A percentile compares a stretch with the other conserved stretches of the same genome.
These are phyloP conservation scores for Thecocarcelia acutangulata DNA, from an alignment of 2,888 invertebrate species.

Conservation along the genomic window DNA sequence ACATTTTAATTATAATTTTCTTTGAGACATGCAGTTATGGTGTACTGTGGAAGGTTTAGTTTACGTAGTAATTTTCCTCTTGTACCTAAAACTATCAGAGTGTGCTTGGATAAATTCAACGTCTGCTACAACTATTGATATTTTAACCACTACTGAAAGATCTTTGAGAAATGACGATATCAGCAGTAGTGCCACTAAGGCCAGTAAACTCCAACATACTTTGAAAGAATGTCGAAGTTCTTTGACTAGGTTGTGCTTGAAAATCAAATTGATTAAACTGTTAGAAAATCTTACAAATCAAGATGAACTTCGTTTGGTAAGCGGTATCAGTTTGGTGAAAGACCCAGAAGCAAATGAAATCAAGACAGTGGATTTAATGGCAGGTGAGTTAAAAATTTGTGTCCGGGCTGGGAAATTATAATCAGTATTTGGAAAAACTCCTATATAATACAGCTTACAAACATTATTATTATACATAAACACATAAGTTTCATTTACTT, in stretches of 20 bases:
- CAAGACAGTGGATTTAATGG: constrained; percentile 86
- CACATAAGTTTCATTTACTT: too few species aligned
- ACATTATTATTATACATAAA: too few species aligned
- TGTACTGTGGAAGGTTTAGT: constrained; percentile 75
- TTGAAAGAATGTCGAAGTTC: constrained; percentile 83
- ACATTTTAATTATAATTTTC: constrained; percentile 3
- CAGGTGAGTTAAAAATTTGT: constrained; percentile 78
- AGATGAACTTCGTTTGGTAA: constrained; percentile 85
- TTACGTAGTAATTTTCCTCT: constrained; percentile 73
- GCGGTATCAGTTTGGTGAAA: constrained; percentile 88
- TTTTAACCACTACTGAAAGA: constrained; percentile 50
- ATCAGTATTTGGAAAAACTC: too few species aligned
- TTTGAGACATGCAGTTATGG: constrained; percentile 72
- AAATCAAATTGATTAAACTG: constrained; percentile 89
- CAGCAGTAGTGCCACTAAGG: constrained; percentile 10
- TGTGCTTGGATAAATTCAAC: constrained; percentile 72
- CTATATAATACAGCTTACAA: too few species aligned
- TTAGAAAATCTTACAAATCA: constrained; percentile 88
- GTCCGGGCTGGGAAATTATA: too few species aligned
- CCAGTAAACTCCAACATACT: constrained; percentile 74
- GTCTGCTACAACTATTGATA: not conserved
- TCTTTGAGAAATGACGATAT: constrained; percentile 47
- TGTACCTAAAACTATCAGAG: constrained; percentile 73
- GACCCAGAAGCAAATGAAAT: constrained; percentile 84
- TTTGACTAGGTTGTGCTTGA: constrained; percentile 89